A percentile compares a stretch with the other conserved stretches of the same genome.
Evolutionary conservation across 1,140 invertebrate species (phyloP).

Genomic region (Galleria mellonella): DNA sequence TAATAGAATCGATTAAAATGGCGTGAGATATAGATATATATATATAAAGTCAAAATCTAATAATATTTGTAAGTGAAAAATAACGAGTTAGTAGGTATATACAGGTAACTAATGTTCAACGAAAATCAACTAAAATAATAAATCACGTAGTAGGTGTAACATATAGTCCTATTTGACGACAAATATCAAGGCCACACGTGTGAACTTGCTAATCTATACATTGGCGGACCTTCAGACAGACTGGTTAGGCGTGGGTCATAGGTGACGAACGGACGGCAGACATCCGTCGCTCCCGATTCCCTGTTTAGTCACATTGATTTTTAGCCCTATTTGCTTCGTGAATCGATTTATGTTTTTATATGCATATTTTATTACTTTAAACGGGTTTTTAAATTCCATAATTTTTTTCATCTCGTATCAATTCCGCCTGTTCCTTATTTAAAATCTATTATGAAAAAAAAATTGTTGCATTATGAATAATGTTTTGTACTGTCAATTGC

Average conservation of each 20-base stretch:
- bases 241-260: slow-evolving; percentile 63
- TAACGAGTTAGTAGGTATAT: too few relatives aligned
- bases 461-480: too few relatives aligned
- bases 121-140: neutral
- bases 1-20: too few relatives aligned
- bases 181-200: slow-evolving; percentile 35
- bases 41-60: too few relatives aligned
- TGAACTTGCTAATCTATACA: slow-evolving; percentile 28
- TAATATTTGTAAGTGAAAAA: too few relatives aligned
- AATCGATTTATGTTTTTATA: neutral
- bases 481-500: too few relatives aligned
- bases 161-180: slow-evolving; percentile 10
- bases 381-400: neutral
- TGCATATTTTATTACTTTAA: neutral
- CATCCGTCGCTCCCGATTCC: slow-evolving; percentile 29
- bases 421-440: too few relatives aligned
- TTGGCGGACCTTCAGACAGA: slow-evolving; percentile 25
- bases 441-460: too few relatives aligned
- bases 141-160: neutral
- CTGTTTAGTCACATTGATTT: neutral
- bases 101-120: too few relatives aligned
- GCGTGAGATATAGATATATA: too few relatives aligned
- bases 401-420: neutral
- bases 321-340: neutral
- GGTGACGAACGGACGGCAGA: slow-evolving; percentile 56